phyloP scores from a whole-genome alignment of 1,140 invertebrate genomes.

The Berghia stephanieae region DNA sequence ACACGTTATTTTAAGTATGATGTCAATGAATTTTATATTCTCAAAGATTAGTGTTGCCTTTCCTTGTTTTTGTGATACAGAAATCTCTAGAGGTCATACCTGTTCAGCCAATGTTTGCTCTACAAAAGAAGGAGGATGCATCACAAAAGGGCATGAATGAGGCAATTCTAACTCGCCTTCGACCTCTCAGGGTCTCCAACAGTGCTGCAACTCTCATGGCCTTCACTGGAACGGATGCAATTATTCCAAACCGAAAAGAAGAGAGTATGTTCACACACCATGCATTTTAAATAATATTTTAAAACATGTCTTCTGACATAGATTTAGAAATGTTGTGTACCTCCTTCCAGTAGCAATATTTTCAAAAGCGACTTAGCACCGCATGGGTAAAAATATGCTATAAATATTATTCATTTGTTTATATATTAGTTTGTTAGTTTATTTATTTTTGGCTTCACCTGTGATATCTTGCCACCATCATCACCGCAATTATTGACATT shows the following conservation, averaged over 20 bases:
- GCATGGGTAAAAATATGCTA: no score
- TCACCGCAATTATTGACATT: no score
- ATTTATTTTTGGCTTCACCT: no score
- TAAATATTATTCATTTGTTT: no score
- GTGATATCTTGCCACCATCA: no score
- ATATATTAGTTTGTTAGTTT: no score
- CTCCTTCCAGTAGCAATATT: conserved; percentile 16
- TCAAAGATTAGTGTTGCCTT: neutral
- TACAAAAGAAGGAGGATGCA: conserved; percentile 60
- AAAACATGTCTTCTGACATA: neutral
- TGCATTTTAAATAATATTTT: neutral
- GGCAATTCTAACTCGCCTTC: conserved; percentile 55
- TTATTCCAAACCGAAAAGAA: conserved; percentile 49
- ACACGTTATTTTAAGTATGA: no score
- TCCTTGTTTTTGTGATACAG: conserved; percentile 17
- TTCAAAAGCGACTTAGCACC: no score
- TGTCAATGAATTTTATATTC: neutral
- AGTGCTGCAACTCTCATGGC: conserved; percentile 58
- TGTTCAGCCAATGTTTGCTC: conserved; percentile 32
- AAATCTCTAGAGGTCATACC: neutral
- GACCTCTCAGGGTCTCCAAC: conserved; percentile 55
- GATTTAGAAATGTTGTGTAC: neutral
- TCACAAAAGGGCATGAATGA: conserved; percentile 57
- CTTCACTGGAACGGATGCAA: conserved; percentile 53
- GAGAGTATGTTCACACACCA: conserved; percentile 48